These are phyloP conservation scores for Tylochromis polylepis DNA, from an alignment of 2,113 vertebrate species.

Conservation along the genomic window DNA sequence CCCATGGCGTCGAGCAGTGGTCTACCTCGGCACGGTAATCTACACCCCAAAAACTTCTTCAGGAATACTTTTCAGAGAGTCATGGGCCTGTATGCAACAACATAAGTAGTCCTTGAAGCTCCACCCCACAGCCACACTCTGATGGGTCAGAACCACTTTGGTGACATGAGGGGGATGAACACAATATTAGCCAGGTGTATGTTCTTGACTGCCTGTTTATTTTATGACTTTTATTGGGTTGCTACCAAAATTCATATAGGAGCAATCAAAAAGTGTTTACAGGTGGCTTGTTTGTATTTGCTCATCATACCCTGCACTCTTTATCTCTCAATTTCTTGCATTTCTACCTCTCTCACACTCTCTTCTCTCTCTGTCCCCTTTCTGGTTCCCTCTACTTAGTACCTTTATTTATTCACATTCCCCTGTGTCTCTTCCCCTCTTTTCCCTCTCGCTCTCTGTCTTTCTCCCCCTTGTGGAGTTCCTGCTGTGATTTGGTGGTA, in stretches of 20 bases:
- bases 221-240: not conserved
- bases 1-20: fast-evolving
- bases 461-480: not conserved
- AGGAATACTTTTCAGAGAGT: not conserved
- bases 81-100: not conserved
- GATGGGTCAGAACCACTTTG: not conserved
- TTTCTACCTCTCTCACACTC: not conserved
- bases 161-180: no score
- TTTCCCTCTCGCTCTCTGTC: not conserved
- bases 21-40: not conserved
- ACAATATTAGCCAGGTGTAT: no score
- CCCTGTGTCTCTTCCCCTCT: not conserved
- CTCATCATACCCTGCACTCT: not conserved
- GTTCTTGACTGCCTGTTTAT: not conserved
- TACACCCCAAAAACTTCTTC: not conserved
- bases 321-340: not conserved
- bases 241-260: not conserved
- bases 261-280: not conserved
- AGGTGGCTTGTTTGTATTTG: not conserved
- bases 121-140: fast-evolving
- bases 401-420: conserved; percentile 14
- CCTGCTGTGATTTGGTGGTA: not conserved
- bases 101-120: not conserved
- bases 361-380: not conserved
- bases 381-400: not conserved